These are phyloP conservation scores for Holothuria glaberrima DNA, from an alignment of 35 echinoderm and acorn worm genomes.

Conservation along the genomic window DNA sequence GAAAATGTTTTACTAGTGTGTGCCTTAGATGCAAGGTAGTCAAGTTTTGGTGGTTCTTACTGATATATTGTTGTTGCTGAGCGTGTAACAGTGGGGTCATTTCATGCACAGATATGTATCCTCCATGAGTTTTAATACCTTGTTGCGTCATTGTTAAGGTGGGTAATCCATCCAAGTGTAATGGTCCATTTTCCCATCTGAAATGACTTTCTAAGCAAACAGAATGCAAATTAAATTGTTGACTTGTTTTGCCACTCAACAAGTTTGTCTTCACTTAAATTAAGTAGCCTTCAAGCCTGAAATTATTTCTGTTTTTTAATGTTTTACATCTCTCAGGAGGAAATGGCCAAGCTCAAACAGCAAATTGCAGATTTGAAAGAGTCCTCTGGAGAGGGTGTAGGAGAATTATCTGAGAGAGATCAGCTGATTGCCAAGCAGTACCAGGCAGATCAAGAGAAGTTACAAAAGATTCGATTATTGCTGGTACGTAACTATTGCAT, in stretches of 20 bases:
- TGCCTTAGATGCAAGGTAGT: too few relatives aligned
- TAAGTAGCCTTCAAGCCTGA: too few relatives aligned
- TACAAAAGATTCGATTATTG: conserved; percentile 87
- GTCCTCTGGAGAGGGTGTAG: conserved; percentile 51
- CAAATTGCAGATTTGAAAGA: conserved; percentile 79
- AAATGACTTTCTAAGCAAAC: neutral
- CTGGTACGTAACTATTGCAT: conserved; percentile 58
- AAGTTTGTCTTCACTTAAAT: neutral
- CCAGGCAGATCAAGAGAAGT: conserved; percentile 88
- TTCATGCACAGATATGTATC: too few relatives aligned
- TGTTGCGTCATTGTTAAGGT: too few relatives aligned
- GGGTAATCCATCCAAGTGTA: neutral
- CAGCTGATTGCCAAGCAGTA: conserved; percentile 88
- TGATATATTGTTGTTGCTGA: too few relatives aligned
- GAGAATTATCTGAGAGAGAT: conserved; percentile 85
- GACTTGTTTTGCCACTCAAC: neutral
- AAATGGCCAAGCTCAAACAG: conserved; percentile 85
- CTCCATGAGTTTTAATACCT: too few relatives aligned
- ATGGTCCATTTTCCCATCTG: neutral
- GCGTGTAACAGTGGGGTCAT: too few relatives aligned
- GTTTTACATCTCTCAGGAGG: conserved; percentile 63
- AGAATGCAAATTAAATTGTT: neutral
- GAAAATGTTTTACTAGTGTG: too few relatives aligned
- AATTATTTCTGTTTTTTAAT: neutral
- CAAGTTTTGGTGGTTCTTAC: too few relatives aligned